Evolutionary conservation across 2,888 invertebrate species (phyloP).

Genomic region (Phyllotreta cruciferae): DNA sequence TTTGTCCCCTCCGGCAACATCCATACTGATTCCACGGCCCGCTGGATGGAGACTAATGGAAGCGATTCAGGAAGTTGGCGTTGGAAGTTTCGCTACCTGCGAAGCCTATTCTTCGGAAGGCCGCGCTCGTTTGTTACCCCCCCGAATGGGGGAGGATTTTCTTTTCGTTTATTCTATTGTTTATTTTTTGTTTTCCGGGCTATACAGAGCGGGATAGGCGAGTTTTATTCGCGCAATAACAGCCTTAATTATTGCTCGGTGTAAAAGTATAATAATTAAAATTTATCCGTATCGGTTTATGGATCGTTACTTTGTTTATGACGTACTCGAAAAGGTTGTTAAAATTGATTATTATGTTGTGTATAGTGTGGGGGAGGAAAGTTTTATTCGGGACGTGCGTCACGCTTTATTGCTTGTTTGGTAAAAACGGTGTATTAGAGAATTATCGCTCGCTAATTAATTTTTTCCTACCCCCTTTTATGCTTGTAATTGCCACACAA

Average conservation of each 20-base stretch:
- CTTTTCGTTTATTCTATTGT: constrained; percentile 39
- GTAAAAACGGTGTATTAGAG: constrained; percentile 20
- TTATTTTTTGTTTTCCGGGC: not conserved
- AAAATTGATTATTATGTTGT: constrained; percentile 44
- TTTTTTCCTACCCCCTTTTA: not conserved
- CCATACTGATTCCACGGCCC: constrained; percentile 51
- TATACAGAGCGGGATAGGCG: not conserved
- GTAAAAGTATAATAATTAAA: constrained; percentile 44
- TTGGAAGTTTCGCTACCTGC: constrained; percentile 47
- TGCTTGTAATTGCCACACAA: no score
- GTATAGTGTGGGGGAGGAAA: constrained; percentile 38
- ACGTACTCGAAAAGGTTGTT: constrained; percentile 40
- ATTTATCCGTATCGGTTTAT: constrained; percentile 44
- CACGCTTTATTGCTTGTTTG: constrained; percentile 35
- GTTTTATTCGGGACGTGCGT: constrained; percentile 37
- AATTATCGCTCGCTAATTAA: constrained; percentile 22
- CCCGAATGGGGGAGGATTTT: constrained; percentile 49
- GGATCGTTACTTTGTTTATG: constrained; percentile 43
- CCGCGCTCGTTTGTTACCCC: constrained; percentile 58
- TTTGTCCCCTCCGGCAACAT: constrained; percentile 52
- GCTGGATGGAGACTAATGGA: constrained; percentile 59
- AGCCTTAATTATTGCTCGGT: constrained; percentile 40
- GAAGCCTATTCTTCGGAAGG: constrained; percentile 50
- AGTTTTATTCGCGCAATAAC: constrained; percentile 34
- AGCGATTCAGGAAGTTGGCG: constrained; percentile 57